These are phyloP conservation scores for Semaprochilodus insignis DNA, from an alignment of 2,797 vertebrate genomes.

Conservation along the genomic window DNA sequence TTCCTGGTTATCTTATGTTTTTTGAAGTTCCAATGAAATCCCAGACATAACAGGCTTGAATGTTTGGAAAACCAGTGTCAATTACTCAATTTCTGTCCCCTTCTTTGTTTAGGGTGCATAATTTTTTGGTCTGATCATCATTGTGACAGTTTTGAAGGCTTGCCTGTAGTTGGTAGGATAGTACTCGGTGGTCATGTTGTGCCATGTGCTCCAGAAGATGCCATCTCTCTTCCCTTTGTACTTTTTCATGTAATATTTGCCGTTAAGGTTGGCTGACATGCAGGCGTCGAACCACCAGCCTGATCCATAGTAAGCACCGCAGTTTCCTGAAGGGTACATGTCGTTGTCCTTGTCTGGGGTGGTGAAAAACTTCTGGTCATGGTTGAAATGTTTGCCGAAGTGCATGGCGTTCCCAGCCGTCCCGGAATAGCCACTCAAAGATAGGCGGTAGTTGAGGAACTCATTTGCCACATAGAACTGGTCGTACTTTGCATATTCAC, in stretches of 20 bases:
- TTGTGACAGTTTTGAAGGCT: constrained; percentile 89
- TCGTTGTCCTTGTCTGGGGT: constrained; percentile 95
- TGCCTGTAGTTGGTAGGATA: constrained; percentile 86
- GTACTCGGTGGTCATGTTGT: constrained; percentile 79
- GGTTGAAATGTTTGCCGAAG: constrained; percentile 90
- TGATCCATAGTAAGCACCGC: constrained; percentile 92
- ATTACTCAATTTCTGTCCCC: not conserved
- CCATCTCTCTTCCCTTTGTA: constrained; percentile 94
- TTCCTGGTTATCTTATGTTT: not conserved
- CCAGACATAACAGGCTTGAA: constrained; percentile 13
- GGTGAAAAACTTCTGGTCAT: constrained; percentile 94
- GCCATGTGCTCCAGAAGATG: constrained; percentile 98
- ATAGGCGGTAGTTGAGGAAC: constrained; percentile 88
- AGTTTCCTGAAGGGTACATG: constrained; percentile 91
- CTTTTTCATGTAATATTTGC: constrained; percentile 93
- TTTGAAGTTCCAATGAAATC: not conserved
- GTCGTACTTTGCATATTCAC: constrained; percentile 89
- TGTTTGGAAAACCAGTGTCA: not conserved
- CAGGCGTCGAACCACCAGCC: constrained; percentile 99
- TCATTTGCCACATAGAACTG: constrained; percentile 94
- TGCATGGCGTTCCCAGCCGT: constrained; percentile 92
- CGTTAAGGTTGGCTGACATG: constrained; percentile 97
- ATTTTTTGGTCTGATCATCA: constrained; percentile 95
- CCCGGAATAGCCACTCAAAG: constrained; percentile 87
- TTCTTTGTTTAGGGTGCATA: constrained; percentile 79